Conservation (phyloP, 2,888 invertebrate genomes). For the Caenorhabditis zanzibari region DNA sequence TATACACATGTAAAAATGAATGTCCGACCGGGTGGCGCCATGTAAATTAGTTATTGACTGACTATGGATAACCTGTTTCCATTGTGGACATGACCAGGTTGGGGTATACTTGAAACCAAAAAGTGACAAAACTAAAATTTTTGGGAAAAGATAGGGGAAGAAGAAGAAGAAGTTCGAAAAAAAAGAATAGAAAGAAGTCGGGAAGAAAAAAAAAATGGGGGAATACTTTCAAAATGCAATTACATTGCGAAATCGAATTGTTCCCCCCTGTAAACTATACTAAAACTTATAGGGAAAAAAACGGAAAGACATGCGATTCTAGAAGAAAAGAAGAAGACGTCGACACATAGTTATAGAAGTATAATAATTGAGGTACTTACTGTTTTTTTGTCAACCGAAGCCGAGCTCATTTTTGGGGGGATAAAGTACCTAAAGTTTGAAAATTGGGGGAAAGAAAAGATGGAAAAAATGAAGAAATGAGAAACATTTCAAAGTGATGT, state of each 20-base stretch:
- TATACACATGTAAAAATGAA: not conserved
- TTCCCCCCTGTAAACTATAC: conserved; percentile 30
- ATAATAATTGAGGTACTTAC: conserved; percentile 42
- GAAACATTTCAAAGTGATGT: conserved; percentile 32
- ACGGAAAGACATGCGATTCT: conserved; percentile 11
- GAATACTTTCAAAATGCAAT: conserved; percentile 45
- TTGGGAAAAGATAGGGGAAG: not conserved
- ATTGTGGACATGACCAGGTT: not conserved
- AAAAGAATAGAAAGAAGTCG: conserved; percentile 1
- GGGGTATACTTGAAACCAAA: not conserved
- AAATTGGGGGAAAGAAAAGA: not conserved
- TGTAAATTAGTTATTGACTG: conserved; percentile 43
- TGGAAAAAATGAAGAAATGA: not conserved
- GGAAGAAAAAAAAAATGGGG: not conserved
- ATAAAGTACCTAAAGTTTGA: conserved; percentile 35
- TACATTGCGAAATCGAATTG: conserved; percentile 45
- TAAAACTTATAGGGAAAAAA: conserved; percentile 15
- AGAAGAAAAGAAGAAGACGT: not conserved
- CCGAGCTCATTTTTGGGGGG: conserved; percentile 54
- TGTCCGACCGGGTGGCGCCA: conserved; percentile 27
- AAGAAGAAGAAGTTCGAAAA: conserved; percentile 20
- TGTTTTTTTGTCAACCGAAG: conserved; percentile 59
- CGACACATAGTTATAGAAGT: conserved; percentile 3
- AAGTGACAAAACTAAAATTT: conserved; percentile 1
- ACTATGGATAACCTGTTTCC: conserved; percentile 30